These are phyloP conservation scores for Myiotriccus ornatus DNA, from an alignment of 2,797 vertebrate genomes.

Conservation along the genomic window DNA sequence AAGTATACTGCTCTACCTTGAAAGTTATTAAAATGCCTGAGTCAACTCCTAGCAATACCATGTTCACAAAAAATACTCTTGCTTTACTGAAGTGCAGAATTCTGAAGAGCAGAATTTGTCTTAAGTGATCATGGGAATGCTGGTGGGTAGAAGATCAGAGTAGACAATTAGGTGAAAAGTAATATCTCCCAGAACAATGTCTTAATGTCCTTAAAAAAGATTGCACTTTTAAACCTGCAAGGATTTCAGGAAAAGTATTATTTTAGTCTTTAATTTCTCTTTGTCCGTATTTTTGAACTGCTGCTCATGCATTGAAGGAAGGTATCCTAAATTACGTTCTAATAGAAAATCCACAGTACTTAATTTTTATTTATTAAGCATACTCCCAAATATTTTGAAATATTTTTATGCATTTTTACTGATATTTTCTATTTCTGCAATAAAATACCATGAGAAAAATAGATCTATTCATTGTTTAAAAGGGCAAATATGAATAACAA, in stretches of 20 bases:
- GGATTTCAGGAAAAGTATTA: background rate
- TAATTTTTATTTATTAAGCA: background rate
- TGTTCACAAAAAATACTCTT: background rate
- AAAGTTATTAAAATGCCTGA: background rate
- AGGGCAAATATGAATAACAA: background rate
- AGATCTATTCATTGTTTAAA: background rate
- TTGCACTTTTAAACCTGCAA: background rate
- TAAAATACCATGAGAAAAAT: background rate
- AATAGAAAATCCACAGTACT: background rate
- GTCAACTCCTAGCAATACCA: background rate
- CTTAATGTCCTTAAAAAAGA: background rate
- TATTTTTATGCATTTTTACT: background rate
- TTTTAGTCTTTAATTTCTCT: background rate
- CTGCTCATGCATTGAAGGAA: background rate
- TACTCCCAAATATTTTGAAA: rapidly evolving
- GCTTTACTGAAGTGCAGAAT: background rate
- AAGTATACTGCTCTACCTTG: background rate
- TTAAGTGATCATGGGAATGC: background rate
- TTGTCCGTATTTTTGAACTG: background rate
- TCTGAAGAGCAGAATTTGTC: background rate
- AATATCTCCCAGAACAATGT: background rate
- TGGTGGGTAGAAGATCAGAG: background rate
- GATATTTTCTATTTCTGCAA: background rate
- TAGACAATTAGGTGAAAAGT: background rate
- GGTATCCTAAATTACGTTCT: background rate